These are phyloP conservation scores for Isotomurus palustris DNA, from an alignment of 2,888 invertebrate genomes.

Conservation along the genomic window DNA sequence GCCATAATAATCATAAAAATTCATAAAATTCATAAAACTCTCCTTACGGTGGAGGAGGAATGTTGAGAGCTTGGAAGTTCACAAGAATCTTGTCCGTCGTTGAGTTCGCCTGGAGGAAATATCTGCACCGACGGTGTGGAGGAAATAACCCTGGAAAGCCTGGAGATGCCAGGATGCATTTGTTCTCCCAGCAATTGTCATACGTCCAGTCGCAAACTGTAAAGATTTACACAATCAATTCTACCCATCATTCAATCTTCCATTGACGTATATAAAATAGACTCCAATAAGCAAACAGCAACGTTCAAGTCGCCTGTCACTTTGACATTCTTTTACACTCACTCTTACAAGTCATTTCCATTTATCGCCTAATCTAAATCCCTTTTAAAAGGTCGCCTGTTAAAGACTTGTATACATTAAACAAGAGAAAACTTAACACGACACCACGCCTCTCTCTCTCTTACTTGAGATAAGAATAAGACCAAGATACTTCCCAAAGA, in stretches of 20 bases:
- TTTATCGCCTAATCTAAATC: no score
- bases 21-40: background rate
- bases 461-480: no score
- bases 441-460: no score
- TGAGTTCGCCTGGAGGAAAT: slow-evolving; percentile 64
- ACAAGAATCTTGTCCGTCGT: slow-evolving; percentile 47
- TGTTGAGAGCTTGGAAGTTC: slow-evolving; percentile 7
- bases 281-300: background rate
- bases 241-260: background rate
- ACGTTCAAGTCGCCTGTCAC: no score
- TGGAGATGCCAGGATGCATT: slow-evolving; percentile 66
- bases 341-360: no score
- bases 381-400: no score
- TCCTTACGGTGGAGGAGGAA: slow-evolving; percentile 13
- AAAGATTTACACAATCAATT: slow-evolving; percentile 29
- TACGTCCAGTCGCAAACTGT: slow-evolving; percentile 72
- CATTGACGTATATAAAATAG: background rate
- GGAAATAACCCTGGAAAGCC: slow-evolving; percentile 70
- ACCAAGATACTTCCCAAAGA: no score
- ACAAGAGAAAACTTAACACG: no score
- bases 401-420: no score
- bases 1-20: no score
- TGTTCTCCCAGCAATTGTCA: slow-evolving; percentile 60
- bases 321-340: no score
- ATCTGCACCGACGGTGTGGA: slow-evolving; percentile 59